Base-by-base conservation (phyloP, 2,797 vertebrate genomes). In the Brotula barbata region DNA sequence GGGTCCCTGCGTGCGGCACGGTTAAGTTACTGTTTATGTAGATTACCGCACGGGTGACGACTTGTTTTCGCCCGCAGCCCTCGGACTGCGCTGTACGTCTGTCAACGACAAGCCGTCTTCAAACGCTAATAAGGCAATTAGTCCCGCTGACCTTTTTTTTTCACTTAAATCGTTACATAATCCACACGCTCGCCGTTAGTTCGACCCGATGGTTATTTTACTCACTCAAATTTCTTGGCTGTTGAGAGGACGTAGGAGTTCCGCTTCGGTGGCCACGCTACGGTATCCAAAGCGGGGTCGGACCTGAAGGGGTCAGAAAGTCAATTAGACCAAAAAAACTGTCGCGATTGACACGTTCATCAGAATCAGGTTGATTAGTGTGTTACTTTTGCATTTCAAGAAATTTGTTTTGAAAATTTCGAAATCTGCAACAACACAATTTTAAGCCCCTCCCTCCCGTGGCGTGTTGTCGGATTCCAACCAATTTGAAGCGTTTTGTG, bases 151-250 rank as follows among this genome's bases (percentile, higher is more conserved):
- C n/a, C 13, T 5, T 39, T 39, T 39, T 6, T 15, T 13, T 14
- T 39, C 31, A 33, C 2, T 33, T 28, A 28, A 7, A 28, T 28
- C 25, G 7, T 4, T 4, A 28, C 25, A 28, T 28, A n/a, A 28
- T 28, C 25, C 4, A 4, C 25, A 4, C 25, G 25, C 8, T 8
- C 8, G 25, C 25, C 4, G 25, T 28, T 4, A 28, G 25, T 28
- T n/a, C n/a, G n/a, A n/a, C n/a, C n/a, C n/a, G 1, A 33, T 17
- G 11, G 11, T 6, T 7, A 33, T 7, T 50, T 48, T 22, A 88
- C 89, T 87, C 64, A 91, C 89, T 86, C 87, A 77, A 84, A 90
- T 45, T 16, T 87, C 58, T 37, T 85, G 49, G 60, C n/a, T 8
- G 80, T 51, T 25, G 61, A 66, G 34, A 28, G 25, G 37, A 90